Percentiles rank a stretch among this genome's conserved stretches.
phyloP scores from a whole-genome alignment of 2,113 vertebrate genomes.

The Chiloscyllium plagiosum region DNA sequence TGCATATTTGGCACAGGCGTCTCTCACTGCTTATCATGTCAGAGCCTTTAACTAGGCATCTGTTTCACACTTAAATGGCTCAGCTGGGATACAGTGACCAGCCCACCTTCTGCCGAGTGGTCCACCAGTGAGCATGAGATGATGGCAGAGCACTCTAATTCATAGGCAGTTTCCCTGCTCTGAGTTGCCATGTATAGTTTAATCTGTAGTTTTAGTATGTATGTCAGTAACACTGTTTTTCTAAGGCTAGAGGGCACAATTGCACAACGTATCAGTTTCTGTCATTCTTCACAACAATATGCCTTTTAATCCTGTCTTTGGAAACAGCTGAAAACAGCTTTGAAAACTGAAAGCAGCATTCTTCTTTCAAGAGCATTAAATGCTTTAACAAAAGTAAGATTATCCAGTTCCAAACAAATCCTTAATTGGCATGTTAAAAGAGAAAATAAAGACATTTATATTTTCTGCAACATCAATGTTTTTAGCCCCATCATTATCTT shows the following conservation, averaged over 20 bases:
- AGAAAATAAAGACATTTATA: background rate
- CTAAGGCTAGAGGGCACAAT: conserved; percentile 24
- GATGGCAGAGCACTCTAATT: no score
- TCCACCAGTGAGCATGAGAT: no score
- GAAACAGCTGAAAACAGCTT: background rate
- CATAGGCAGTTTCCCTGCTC: no score
- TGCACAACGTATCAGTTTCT: background rate
- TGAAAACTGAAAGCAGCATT: background rate
- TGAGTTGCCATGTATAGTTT: no score
- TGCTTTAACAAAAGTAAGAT: background rate
- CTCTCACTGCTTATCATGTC: no score
- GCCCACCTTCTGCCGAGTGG: no score
- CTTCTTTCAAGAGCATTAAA: background rate
- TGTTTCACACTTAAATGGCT: no score
- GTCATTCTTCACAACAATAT: background rate
- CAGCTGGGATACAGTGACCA: no score
- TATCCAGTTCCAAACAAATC: background rate
- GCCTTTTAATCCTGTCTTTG: background rate
- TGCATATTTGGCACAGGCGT: no score
- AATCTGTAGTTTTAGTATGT: background rate
- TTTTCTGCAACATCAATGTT: background rate
- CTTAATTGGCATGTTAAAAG: background rate
- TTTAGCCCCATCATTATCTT: background rate
- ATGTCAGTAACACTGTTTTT: background rate
- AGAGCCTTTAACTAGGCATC: no score